Evolutionary conservation across 2,888 invertebrate genomes (phyloP).

Genomic region (Athalia rosae): DNA sequence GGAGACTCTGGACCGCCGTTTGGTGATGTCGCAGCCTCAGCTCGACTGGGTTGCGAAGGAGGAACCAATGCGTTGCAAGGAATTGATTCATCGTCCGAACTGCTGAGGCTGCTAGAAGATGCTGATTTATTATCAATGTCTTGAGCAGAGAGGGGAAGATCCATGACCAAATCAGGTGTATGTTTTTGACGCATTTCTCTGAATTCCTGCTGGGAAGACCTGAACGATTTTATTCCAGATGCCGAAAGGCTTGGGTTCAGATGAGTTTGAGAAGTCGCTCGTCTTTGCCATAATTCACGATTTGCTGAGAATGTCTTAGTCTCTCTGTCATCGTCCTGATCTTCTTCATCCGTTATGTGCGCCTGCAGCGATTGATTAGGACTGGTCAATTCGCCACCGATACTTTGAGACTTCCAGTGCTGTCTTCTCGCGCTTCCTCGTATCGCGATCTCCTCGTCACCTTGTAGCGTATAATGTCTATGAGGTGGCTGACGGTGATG

Average conservation of each 20-base stretch:
- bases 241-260: slow-evolving; percentile 63
- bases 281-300: slow-evolving; percentile 79
- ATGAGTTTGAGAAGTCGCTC: slow-evolving; percentile 76
- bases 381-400: slow-evolving; percentile 67
- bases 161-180: slow-evolving; percentile 89
- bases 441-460: slow-evolving; percentile 24
- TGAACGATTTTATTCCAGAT: slow-evolving; percentile 65
- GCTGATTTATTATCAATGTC: slow-evolving; percentile 66
- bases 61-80: slow-evolving; percentile 58
- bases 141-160: slow-evolving; percentile 79
- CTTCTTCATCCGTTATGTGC: slow-evolving; percentile 48
- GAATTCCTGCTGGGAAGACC: slow-evolving; percentile 71
- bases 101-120: slow-evolving; percentile 70
- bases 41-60: slow-evolving; percentile 61
- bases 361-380: slow-evolving; percentile 48
- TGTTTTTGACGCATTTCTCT: slow-evolving; percentile 76
- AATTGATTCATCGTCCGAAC: slow-evolving; percentile 60
- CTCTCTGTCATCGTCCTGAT: slow-evolving; percentile 53
- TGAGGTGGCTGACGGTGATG: neutral
- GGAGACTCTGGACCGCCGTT: slow-evolving; percentile 76
- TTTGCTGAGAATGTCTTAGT: slow-evolving; percentile 74
- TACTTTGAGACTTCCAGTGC: slow-evolving; percentile 75
- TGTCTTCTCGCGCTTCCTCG: slow-evolving; percentile 60
- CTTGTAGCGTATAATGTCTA: neutral
- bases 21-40: slow-evolving; percentile 70